Percentiles rank a stretch among this genome's conserved stretches.
Evolutionary conservation across 1,140 invertebrate species (phyloP).

Genomic region (Aricia agestis): DNA sequence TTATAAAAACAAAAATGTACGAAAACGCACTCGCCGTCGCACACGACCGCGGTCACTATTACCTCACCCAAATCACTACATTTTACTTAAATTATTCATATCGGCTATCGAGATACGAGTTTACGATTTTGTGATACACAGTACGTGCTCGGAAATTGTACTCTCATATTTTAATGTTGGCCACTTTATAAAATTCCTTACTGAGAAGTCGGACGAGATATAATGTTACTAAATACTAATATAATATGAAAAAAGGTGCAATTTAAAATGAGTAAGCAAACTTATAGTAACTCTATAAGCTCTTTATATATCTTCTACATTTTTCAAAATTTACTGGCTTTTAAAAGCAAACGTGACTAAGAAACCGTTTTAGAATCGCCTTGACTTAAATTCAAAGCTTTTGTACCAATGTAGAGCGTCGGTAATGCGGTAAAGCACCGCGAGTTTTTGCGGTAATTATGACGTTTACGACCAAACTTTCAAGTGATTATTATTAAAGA

Average conservation of each 20-base stretch:
- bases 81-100: conserved; percentile 4
- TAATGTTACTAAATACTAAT: background rate
- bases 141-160: background rate
- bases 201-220: background rate
- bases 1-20: background rate
- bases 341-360: too few relatives aligned
- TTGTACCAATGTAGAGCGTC: too few relatives aligned
- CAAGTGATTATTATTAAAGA: too few relatives aligned
- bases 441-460: too few relatives aligned
- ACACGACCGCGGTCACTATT: background rate
- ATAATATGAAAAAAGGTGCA: background rate
- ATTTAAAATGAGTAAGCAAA: background rate
- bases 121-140: background rate
- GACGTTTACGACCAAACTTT: too few relatives aligned
- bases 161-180: background rate
- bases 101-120: background rate
- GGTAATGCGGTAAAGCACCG: too few relatives aligned
- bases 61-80: background rate
- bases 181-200: conserved; percentile 1
- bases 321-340: too few relatives aligned
- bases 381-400: too few relatives aligned
- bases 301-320: too few relatives aligned
- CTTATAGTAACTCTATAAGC: too few relatives aligned
- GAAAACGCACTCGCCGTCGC: background rate
- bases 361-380: too few relatives aligned